Evolutionary conservation across 2,888 invertebrate species (phyloP), one percentile per base, ranked within the genome.

Genomic region (Drosophila neonasuta): DNA sequence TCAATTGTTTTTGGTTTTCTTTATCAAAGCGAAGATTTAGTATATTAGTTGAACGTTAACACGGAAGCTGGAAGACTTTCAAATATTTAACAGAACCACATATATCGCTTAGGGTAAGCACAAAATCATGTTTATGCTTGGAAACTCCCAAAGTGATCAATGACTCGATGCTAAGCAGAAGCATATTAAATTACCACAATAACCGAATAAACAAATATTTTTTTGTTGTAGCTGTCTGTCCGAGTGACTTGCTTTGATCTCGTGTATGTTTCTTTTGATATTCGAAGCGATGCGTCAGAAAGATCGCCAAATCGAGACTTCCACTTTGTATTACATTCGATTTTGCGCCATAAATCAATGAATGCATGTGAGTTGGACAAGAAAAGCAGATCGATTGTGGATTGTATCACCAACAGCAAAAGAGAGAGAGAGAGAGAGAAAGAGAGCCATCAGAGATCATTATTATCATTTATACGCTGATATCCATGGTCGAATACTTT

Each of bases 281-380:
- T 65, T 50, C 34, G 41, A 67, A 51, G 42, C 48, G 15, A 29
- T 15, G 15, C 39, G 39, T 41, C 32, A n/a, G 13, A 24, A 44
- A 41, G 15, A 51, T 60, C 52, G 49, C 44, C 55, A 60, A 68
- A 50, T 46, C 13, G 48, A 55, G 55, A 55, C 54, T 41, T 59
- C 29, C 44, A 68, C 48, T 30, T 51, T 71, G 46, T 56, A 49
- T 54, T 46, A 52, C 24, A 52, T 69, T 64, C 67, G 66, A 74
- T 68, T 72, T 69, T 51, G 68, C 63, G 67, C 75, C 73, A 81
- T 81, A 81, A 81, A 81, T 81, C 81, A 76, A 67, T 67, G 57
- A 13, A 24, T 60, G 52, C 24, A 24, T 24, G 24, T 24, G 24
- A 24, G 24, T 48, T 51, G 51, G 42, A 61, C 69, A 79, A 63